Evolutionary conservation across 2,888 invertebrate genomes (phyloP).

Genomic region (Panzeria rudis): DNA sequence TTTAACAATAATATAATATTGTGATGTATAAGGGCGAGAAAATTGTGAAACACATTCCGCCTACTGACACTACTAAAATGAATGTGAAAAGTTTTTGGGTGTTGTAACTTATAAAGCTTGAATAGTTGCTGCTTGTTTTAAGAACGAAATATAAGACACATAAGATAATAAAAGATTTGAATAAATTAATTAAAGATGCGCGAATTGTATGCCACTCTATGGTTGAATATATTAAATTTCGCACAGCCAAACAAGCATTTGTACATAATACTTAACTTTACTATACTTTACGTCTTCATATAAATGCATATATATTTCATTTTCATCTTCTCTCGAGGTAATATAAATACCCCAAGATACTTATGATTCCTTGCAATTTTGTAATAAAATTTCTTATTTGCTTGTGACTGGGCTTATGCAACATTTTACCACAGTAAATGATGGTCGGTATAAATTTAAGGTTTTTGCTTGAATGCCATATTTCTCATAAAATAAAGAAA

Average conservation of each 20-base stretch:
- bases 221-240: conserved; percentile 50
- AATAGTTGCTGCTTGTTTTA: background rate
- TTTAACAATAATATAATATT: no score
- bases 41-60: background rate
- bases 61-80: background rate
- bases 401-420: background rate
- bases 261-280: background rate
- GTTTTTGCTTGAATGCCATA: conserved; percentile 36
- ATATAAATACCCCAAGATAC: conserved; percentile 38
- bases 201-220: conserved; percentile 26
- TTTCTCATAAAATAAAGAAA: conserved; percentile 31
- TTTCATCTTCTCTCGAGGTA: conserved; percentile 22
- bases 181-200: conserved; percentile 73
- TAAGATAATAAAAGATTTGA: conserved; percentile 70
- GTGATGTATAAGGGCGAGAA: background rate
- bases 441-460: conserved; percentile 6
- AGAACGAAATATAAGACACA: conserved; percentile 9
- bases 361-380: conserved; percentile 16
- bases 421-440: background rate
- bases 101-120: background rate
- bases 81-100: background rate
- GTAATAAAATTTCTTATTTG: background rate
- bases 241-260: conserved; percentile 10
- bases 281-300: background rate
- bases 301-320: background rate